These are phyloP conservation scores for Pinna nobilis DNA, from an alignment of 1,140 invertebrate species.

Conservation along the genomic window DNA sequence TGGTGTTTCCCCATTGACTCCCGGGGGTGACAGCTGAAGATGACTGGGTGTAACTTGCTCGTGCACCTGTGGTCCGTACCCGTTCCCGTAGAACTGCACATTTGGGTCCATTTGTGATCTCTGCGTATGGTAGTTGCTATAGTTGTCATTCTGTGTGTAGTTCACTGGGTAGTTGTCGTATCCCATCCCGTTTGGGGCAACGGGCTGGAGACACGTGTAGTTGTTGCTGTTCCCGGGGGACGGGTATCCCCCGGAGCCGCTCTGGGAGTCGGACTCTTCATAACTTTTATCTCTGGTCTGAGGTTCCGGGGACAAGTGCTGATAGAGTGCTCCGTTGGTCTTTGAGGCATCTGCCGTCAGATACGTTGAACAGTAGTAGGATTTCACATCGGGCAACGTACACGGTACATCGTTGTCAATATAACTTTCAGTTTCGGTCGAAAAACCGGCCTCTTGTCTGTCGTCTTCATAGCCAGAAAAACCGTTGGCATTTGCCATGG, in stretches of 20 bases:
- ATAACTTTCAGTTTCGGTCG: neutral
- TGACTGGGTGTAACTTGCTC: neutral
- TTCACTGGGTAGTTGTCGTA: neutral
- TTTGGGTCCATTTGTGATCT: conserved; percentile 8
- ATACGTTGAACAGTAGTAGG: conserved; percentile 7
- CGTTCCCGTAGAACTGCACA: neutral
- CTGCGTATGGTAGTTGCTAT: neutral
- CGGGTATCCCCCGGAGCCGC: conserved; percentile 1
- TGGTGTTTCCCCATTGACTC: neutral
- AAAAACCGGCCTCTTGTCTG: neutral
- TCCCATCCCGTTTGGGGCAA: neutral
- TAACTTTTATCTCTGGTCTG: conserved; percentile 1
- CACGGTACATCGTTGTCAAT: neutral
- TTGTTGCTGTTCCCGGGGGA: conserved; percentile 1
- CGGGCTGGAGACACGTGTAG: conserved; percentile 36
- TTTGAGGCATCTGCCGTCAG: neutral
- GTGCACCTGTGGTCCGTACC: conserved; percentile 1
- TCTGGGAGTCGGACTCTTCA: conserved; percentile 8
- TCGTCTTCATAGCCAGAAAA: neutral
- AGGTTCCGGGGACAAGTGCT: neutral
- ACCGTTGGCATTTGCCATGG: conserved; percentile 1
- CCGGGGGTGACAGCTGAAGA: neutral
- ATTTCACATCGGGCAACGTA: neutral
- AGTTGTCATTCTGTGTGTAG: conserved; percentile 15
- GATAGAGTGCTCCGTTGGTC: neutral